Base-by-base conservation (phyloP, 2,888 invertebrate species). In the Drosophila recens region DNA sequence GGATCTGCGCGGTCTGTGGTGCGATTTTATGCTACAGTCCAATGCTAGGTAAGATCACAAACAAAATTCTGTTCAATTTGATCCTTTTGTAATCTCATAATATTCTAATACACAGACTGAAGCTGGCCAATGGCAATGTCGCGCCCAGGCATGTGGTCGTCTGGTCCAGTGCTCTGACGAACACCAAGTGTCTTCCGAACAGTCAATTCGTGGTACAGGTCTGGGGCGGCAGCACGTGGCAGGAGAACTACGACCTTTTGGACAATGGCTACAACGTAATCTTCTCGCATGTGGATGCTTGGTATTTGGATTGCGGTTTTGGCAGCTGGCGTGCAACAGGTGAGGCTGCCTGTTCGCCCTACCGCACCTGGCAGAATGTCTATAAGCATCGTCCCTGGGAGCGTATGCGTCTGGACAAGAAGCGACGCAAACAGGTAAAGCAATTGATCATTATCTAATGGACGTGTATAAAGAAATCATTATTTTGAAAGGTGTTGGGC, bases 231-330 rank as follows among this genome's bases (percentile, higher is more conserved):
- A 96, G 96, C 80, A 95, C 95, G 48, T 97, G 97, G 96, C 94
- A 95, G 2, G 96, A 96, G 90, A 96, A 97, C 15, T 94, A 95
- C 6, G 96, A 96, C 70, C 94, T 97, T 4, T 92, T 97, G 27
- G 95, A 96, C 78, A 95, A 95, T 63, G 97, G 97, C 3, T 97
- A 95, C 92, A 94, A 95, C 64, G 94, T 97, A 56, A 95, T 97
- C 63, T 93, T 97, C 65, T 97, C 97, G 15, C 97, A 97, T 92
- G 97, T 97, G 61, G 97, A 97, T 91, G 96, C 97, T 4, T 97
- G 97, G 96, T 97, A 97, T 92, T 93, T 97, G 78, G 97, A 97
- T 91, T 97, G 97, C 90, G 97, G 97, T 1, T 97, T 96, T 91
- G 97, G 97, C 0, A 95, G 95, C 75, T 97, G 97, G 97, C 94